Base-by-base conservation (phyloP, 2,113 vertebrate species). In the Amblyornis subalaris region DNA sequence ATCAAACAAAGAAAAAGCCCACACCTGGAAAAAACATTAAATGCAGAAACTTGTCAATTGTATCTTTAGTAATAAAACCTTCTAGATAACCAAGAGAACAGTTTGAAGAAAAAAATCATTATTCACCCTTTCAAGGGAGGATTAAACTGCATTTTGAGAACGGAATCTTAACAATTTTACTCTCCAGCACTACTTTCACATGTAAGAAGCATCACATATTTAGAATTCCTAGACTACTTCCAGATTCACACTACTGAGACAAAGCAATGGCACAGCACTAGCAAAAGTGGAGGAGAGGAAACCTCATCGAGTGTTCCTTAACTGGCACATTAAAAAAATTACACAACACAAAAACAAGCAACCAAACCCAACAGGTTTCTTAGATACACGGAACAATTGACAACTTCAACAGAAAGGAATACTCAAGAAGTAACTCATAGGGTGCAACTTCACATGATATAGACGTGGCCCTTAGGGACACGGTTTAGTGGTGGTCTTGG, bases 331-430 rank as follows among this genome's bases (percentile, higher is more conserved):
- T 33, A 44, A 62, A 84, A 89, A 55, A 72, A 66, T 54, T 9
- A 25, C 36, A 51, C 55, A 85, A 47, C 26, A 73, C 18, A 72
- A 88, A 80, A 71, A 2, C 33, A 86, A 45, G 7, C 40, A 72
- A 64, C 7, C 28, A 57, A 82, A 91, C 22, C 38, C 69, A 89
- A 47, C 35, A 69, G 14, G 81, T 67, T 81, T 25, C 61, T 62
- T 23, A 55, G 22, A 65, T 7, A 66, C n/a, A 29, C 12, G 28
- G 20, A 57, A 60, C 31, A 79, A 60, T 0, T 15, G 10, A 73
- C 0, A 0, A 35, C 29, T 44, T 44, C 42, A 36, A 40, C 31
- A 38, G n/a, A 75, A 89, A 60, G 1, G 60, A 60, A 53, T 14
- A 35, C 5, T 26, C 14, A 42, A 67, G 44, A 66, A 51, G 14